These are phyloP conservation scores for Hafferia zeledoni DNA, from an alignment of 2,797 vertebrate genomes.

Conservation along the genomic window DNA sequence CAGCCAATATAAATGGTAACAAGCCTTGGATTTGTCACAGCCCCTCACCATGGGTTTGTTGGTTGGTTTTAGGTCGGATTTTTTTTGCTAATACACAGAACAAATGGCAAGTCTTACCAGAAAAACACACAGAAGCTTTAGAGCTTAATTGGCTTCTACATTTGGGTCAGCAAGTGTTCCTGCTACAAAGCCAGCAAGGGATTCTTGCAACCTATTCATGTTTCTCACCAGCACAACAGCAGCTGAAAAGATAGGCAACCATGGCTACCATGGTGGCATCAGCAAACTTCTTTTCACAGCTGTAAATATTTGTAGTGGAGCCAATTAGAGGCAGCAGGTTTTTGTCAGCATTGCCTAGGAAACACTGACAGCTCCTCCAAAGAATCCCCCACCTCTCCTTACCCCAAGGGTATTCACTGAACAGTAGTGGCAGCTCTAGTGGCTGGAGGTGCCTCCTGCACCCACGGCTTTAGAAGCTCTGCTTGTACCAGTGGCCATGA, in stretches of 20 bases:
- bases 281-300: slow-evolving; percentile 62
- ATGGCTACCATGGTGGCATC: slow-evolving; percentile 33
- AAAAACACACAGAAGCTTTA: slow-evolving; percentile 26
- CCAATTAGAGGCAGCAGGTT: slow-evolving; percentile 57
- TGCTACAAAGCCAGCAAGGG: neutral
- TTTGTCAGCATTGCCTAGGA: slow-evolving; percentile 63
- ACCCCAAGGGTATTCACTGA: neutral
- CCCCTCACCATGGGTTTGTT: neutral
- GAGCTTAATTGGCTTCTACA: slow-evolving; percentile 30
- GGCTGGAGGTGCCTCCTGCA: neutral
- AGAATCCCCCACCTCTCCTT: slow-evolving; percentile 43
- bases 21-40: neutral
- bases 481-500: neutral
- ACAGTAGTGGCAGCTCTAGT: neutral
- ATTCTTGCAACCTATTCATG: slow-evolving; percentile 29
- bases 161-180: slow-evolving; percentile 49
- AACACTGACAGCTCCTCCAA: slow-evolving; percentile 42
- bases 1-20: neutral
- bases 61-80: neutral
- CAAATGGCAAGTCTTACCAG: slow-evolving; percentile 17
- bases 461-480: neutral
- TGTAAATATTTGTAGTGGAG: slow-evolving; percentile 72
- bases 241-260: slow-evolving; percentile 49
- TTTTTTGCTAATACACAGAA: neutral
- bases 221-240: slow-evolving; percentile 1